A percentile compares a stretch with the other conserved stretches of the same genome.
These are phyloP conservation scores for Propithecus coquereli DNA, from an alignment of 2,113 vertebrate genomes.

Conservation along the genomic window DNA sequence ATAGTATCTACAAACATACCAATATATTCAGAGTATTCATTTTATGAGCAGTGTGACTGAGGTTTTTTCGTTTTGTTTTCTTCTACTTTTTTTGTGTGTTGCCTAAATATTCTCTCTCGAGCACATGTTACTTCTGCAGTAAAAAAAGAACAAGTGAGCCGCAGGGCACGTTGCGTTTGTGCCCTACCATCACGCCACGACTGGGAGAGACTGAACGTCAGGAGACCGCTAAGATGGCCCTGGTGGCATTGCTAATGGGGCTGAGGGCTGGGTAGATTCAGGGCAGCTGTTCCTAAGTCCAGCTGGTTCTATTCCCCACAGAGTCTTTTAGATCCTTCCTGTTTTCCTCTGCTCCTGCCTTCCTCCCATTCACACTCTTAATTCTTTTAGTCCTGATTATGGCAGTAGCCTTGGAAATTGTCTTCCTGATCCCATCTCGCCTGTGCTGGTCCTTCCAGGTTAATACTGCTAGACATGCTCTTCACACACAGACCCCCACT, in stretches of 20 bases:
- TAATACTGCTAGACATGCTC: neutral
- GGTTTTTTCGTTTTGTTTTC: neutral
- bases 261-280: neutral
- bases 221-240: neutral
- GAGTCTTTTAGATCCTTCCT: neutral
- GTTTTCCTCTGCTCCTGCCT: neutral
- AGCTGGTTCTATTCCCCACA: rapidly evolving
- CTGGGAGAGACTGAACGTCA: neutral
- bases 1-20: neutral
- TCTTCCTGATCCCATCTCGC: neutral
- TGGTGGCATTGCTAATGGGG: rapidly evolving
- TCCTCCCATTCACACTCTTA: neutral
- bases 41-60: neutral
- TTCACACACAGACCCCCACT: neutral
- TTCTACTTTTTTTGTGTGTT: neutral
- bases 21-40: neutral
- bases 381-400: neutral
- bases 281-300: neutral
- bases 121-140: neutral
- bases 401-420: neutral
- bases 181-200: rapidly evolving
- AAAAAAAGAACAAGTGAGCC: no score
- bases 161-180: rapidly evolving
- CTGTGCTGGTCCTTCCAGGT: neutral
- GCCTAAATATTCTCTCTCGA: neutral